phyloP scores from a whole-genome alignment of 2,888 invertebrate genomes.

The Drosophila fungiperda region DNA sequence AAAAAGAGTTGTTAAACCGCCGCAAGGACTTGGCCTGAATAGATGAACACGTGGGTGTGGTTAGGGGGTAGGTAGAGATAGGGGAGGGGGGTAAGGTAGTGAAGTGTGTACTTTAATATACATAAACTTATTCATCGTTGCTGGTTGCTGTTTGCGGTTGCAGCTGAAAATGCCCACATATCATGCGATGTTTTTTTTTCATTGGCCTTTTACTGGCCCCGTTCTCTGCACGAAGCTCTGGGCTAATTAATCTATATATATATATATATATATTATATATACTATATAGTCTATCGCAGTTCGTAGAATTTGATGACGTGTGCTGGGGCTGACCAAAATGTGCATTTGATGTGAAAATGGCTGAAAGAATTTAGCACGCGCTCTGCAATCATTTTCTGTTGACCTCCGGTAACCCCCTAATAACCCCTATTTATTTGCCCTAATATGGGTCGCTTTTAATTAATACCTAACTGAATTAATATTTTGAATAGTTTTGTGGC shows the following conservation, averaged over 20 bases:
- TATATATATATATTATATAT: slow-evolving; percentile 20
- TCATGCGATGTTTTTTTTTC: slow-evolving; percentile 61
- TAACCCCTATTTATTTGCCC: slow-evolving; percentile 14
- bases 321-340: slow-evolving; percentile 60
- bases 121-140: slow-evolving; percentile 16
- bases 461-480: slow-evolving; percentile 44
- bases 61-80: no score
- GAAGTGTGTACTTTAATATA: slow-evolving; percentile 14
- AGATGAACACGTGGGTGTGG: slow-evolving; percentile 15
- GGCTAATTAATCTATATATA: slow-evolving; percentile 28
- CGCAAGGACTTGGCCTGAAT: slow-evolving; percentile 65
- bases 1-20: slow-evolving; percentile 68
- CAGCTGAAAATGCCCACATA: slow-evolving; percentile 64
- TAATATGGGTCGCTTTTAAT: slow-evolving; percentile 36
- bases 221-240: slow-evolving; percentile 35
- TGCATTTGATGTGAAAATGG: slow-evolving; percentile 68
- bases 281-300: slow-evolving; percentile 43
- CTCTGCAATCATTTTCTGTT: slow-evolving; percentile 60
- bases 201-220: slow-evolving; percentile 30
- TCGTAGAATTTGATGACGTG: slow-evolving; percentile 74
- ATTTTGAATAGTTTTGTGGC: slow-evolving; percentile 27
- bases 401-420: background rate
- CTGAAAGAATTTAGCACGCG: slow-evolving; percentile 70
- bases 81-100: background rate
- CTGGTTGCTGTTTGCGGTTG: slow-evolving; percentile 25